Conservation (phyloP, 2,888 invertebrate species). For the Drosophila lutescens region DNA sequence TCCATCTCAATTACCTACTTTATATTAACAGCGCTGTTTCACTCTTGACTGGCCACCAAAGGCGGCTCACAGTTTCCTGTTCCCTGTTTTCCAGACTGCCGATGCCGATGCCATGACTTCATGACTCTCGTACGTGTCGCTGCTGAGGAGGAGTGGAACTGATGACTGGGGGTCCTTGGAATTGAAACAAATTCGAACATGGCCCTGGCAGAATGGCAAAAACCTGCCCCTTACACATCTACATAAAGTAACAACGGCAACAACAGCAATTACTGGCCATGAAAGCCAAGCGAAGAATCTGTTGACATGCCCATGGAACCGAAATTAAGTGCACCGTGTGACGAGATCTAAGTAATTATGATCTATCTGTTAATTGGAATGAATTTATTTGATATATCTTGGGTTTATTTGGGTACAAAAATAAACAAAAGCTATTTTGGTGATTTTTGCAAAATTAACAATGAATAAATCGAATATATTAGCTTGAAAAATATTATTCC, state of each 20-base stretch:
- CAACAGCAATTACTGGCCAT: conserved; percentile 51
- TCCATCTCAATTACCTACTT: conserved; percentile 74
- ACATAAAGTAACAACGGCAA: conserved; percentile 54
- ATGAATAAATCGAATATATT: no score
- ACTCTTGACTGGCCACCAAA: conserved; percentile 48
- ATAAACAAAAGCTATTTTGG: no score
- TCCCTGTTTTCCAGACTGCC: conserved; percentile 20
- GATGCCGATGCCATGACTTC: conserved; percentile 69
- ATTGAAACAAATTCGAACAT: conserved; percentile 79
- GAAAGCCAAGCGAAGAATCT: conserved; percentile 41
- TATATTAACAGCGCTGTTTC: conserved; percentile 64
- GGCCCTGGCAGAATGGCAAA: conserved; percentile 57
- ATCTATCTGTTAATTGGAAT: no score
- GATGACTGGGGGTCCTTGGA: conserved; percentile 39
- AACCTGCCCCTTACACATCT: conserved; percentile 56
- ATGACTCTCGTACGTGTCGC: conserved; percentile 75
- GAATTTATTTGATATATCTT: no score
- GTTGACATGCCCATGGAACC: conserved; percentile 60
- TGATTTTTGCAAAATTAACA: no score
- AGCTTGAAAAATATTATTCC: no score
- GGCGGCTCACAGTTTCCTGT: neutral
- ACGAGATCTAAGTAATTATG: neutral
- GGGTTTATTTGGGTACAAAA: no score
- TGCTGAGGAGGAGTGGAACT: conserved; percentile 28
- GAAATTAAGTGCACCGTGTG: conserved; percentile 55